Percentiles rank a stretch among this genome's conserved stretches.
These are phyloP conservation scores for Corynorhinus townsendii DNA, from an alignment of 2,113 vertebrate species.

Conservation along the genomic window DNA sequence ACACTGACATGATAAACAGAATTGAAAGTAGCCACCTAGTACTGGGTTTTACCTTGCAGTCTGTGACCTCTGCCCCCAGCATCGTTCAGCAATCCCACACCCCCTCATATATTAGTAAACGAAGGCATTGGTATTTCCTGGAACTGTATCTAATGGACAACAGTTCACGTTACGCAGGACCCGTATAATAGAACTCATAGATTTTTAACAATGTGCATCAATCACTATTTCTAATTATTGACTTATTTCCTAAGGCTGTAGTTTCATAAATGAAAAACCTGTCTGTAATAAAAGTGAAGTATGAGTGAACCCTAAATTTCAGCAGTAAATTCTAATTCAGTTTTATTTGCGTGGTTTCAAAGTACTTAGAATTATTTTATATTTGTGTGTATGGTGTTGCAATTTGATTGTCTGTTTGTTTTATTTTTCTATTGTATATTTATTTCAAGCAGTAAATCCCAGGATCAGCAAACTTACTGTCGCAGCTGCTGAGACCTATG, in stretches of 20 bases:
- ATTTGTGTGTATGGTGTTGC: slow-evolving; percentile 56
- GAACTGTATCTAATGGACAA: background rate
- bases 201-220: slow-evolving; percentile 5
- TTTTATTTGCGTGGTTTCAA: slow-evolving; percentile 40
- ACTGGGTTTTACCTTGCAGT: background rate
- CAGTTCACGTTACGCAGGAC: slow-evolving; percentile 15
- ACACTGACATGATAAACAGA: slow-evolving; percentile 37
- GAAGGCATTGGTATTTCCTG: background rate
- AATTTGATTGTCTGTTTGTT: slow-evolving; percentile 80
- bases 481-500: slow-evolving; percentile 86
- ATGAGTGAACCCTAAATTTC: slow-evolving; percentile 32
- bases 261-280: slow-evolving; percentile 31
- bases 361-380: slow-evolving; percentile 22
- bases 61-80: too few relatives aligned
- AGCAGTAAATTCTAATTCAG: slow-evolving; percentile 46
- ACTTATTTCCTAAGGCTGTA: background rate
- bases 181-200: background rate
- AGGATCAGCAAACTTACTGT: slow-evolving; percentile 90
- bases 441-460: slow-evolving; percentile 84
- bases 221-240: slow-evolving; percentile 46
- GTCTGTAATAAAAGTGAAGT: slow-evolving; percentile 46
- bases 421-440: slow-evolving; percentile 86
- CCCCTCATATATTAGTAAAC: background rate
- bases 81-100: background rate
- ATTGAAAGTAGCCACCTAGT: background rate